phyloP scores from a whole-genome alignment of 2,797 vertebrate genomes.

The Platalea minor region DNA sequence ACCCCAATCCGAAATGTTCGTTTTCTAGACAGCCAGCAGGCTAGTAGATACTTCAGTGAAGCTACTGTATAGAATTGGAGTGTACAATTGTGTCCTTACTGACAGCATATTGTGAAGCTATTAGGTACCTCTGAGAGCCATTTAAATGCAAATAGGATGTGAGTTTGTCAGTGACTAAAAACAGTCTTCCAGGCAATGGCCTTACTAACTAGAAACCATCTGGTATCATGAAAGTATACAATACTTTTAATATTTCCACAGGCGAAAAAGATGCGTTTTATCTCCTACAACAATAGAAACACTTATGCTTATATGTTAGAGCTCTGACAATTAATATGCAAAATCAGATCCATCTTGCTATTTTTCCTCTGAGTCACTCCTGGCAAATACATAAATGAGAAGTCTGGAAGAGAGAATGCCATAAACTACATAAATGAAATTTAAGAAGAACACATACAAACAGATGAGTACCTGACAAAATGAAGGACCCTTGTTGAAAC shows the following conservation, averaged over 20 bases:
- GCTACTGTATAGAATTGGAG: background rate
- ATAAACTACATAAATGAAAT: background rate
- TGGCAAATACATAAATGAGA: background rate
- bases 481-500: background rate
- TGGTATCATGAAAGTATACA: constrained; percentile 18
- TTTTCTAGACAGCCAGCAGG: background rate
- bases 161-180: constrained; percentile 34
- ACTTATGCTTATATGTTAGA: background rate
- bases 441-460: background rate
- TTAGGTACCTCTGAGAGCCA: constrained; percentile 4
- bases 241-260: background rate
- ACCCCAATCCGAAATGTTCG: background rate
- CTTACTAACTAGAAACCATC: constrained; percentile 58
- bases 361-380: background rate
- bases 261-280: constrained; percentile 14
- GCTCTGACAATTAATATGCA: background rate
- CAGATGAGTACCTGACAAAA: background rate
- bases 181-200: background rate
- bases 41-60: background rate
- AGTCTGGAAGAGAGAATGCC: background rate
- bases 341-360: background rate
- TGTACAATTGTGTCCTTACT: background rate
- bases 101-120: background rate
- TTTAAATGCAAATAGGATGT: constrained; percentile 51
- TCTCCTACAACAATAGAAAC: background rate